A percentile compares a stretch with the other conserved stretches of the same genome.
Evolutionary conservation across 2,888 invertebrate species (phyloP).

Genomic region (Ptilodon capucinus): DNA sequence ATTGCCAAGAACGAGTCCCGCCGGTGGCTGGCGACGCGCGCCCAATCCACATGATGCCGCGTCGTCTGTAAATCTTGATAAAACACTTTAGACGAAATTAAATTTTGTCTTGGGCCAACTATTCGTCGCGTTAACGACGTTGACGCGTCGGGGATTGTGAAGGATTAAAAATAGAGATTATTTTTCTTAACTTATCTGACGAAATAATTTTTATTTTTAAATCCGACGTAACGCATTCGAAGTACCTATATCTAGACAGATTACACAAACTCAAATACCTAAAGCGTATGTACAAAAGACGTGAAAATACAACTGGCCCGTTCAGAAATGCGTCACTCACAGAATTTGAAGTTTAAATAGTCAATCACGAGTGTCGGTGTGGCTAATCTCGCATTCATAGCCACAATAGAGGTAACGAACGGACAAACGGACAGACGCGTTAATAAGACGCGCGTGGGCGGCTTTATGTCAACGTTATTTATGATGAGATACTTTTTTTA

Average conservation of each 20-base stretch:
- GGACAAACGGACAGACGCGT: slow-evolving; percentile 76
- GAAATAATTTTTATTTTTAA: slow-evolving; percentile 36
- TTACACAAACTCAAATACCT: slow-evolving; percentile 35
- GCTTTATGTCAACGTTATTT: slow-evolving; percentile 80
- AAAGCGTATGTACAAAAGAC: slow-evolving; percentile 35
- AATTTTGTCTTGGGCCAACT: slow-evolving; percentile 35
- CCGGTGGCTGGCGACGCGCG: slow-evolving; percentile 41
- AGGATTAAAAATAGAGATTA: slow-evolving; percentile 30
- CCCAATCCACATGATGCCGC: slow-evolving; percentile 48
- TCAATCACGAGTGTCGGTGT: slow-evolving; percentile 78
- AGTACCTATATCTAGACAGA: slow-evolving; percentile 34
- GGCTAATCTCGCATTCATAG: slow-evolving; percentile 78
- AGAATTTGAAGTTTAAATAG: slow-evolving; percentile 75
- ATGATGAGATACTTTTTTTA: slow-evolving; percentile 69
- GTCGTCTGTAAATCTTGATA: slow-evolving; percentile 59
- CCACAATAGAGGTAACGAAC: slow-evolving; percentile 81
- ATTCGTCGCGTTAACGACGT: slow-evolving; percentile 42
- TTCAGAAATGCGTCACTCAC: slow-evolving; percentile 65
- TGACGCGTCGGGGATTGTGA: slow-evolving; percentile 31
- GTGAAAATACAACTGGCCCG: slow-evolving; percentile 32
- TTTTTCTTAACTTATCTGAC: slow-evolving; percentile 29
- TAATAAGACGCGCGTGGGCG: slow-evolving; percentile 80
- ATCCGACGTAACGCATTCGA: slow-evolving; percentile 32
- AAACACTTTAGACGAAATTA: slow-evolving; percentile 56
- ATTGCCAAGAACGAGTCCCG: slow-evolving; percentile 72